Evolutionary conservation across 2,113 vertebrate species (phyloP).

Genomic region (Chaenogobius annularis): DNA sequence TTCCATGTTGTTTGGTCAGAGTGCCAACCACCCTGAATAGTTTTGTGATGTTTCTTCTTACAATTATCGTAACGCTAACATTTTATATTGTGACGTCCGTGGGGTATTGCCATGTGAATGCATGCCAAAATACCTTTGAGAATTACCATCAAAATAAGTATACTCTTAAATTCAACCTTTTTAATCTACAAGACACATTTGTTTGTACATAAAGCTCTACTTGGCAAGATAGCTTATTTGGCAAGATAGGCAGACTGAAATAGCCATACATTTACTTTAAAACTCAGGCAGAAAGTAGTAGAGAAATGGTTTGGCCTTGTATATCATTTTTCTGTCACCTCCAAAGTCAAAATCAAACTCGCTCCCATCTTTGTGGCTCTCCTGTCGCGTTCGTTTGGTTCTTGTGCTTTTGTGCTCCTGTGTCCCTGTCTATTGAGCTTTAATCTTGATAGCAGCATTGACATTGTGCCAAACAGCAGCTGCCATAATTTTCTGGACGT

Average conservation of each 20-base stretch:
- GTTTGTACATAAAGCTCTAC: neutral
- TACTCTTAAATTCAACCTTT: neutral
- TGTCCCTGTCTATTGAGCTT: constrained; percentile 63
- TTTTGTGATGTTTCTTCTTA: too few relatives aligned
- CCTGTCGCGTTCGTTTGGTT: constrained; percentile 23
- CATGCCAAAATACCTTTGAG: neutral
- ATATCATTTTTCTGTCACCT: neutral
- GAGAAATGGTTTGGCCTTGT: neutral
- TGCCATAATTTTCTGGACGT: constrained; percentile 69
- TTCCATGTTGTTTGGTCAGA: too few relatives aligned
- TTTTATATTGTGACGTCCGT: too few relatives aligned
- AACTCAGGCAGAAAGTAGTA: neutral
- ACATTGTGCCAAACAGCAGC: constrained; percentile 66
- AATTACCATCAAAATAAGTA: neutral
- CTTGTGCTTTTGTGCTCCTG: constrained; percentile 25
- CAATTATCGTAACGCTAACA: too few relatives aligned
- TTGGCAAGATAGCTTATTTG: constrained; percentile 1
- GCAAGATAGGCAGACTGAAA: neutral
- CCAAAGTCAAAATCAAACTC: constrained; percentile 7
- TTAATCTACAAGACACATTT: neutral
- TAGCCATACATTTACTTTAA: neutral
- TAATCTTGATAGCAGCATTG: constrained; percentile 72
- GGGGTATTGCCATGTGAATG: neutral
- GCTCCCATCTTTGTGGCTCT: neutral
- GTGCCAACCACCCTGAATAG: too few relatives aligned